A percentile compares a stretch with the other conserved stretches of the same genome.
These are phyloP conservation scores for Anastatus disparis DNA, from an alignment of 1,140 invertebrate genomes.

Conservation along the genomic window DNA sequence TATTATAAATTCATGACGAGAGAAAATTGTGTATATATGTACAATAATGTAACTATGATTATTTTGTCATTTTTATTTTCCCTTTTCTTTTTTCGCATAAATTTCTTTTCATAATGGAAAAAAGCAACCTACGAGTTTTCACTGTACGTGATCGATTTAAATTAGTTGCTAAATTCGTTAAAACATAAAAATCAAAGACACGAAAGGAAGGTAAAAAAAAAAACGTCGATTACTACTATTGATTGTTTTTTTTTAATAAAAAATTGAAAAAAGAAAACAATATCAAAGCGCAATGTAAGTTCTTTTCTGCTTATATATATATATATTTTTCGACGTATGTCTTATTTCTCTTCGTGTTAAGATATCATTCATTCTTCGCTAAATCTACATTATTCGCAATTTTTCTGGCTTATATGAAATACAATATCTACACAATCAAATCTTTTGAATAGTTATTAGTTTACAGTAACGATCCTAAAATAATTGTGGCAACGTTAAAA, in stretches of 20 bases:
- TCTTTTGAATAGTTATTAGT: slow-evolving; percentile 52
- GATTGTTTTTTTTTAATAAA: too few relatives aligned
- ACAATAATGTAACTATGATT: slow-evolving; percentile 58
- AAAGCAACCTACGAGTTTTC: slow-evolving; percentile 51
- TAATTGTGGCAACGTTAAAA: slow-evolving; percentile 56
- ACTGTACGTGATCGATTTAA: slow-evolving; percentile 18
- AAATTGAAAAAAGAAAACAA: slow-evolving; percentile 6
- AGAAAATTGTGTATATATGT: slow-evolving; percentile 46
- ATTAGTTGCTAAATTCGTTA: slow-evolving; percentile 42
- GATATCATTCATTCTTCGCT: not conserved
- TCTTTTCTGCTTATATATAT: too few relatives aligned
- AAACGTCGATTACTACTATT: too few relatives aligned
- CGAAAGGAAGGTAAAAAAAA: not conserved
- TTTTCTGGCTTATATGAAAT: slow-evolving; percentile 52
- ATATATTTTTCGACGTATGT: not conserved
- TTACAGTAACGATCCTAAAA: slow-evolving; percentile 55
- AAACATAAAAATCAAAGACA: slow-evolving; percentile 41
- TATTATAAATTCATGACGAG: slow-evolving; percentile 56
- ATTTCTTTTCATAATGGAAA: slow-evolving; percentile 52
- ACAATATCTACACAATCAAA: slow-evolving; percentile 61
- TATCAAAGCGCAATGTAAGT: slow-evolving; percentile 1
- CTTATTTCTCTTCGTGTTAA: not conserved
- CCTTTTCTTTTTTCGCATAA: slow-evolving; percentile 18
- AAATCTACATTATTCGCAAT: slow-evolving; percentile 13
- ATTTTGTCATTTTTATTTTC: too few relatives aligned